These are phyloP conservation scores for Palloptera scutellata DNA, from an alignment of 2,888 invertebrate genomes.

Conservation along the genomic window DNA sequence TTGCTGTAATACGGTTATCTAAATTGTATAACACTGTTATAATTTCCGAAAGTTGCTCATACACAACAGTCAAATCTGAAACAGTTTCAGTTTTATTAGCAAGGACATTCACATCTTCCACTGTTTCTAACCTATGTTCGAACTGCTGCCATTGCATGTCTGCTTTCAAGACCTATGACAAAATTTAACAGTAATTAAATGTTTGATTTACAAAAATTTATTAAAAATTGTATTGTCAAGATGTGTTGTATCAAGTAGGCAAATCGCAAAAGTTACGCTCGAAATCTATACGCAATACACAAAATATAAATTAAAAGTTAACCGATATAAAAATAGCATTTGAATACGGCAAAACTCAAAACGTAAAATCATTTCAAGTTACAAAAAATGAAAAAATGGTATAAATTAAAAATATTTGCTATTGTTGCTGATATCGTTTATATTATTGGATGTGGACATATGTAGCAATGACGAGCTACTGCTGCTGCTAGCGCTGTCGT, in stretches of 20 bases:
- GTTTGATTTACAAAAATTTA: constrained; percentile 11
- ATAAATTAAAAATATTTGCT: constrained; percentile 34
- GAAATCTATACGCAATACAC: not conserved
- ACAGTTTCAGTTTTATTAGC: not conserved
- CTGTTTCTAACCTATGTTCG: not conserved
- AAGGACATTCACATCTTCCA: not conserved
- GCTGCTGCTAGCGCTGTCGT: constrained; percentile 23
- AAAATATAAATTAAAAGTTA: not conserved
- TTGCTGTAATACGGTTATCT: constrained; percentile 29
- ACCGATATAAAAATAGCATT: not conserved
- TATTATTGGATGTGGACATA: constrained; percentile 27
- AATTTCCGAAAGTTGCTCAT: constrained; percentile 30
- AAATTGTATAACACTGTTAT: constrained; percentile 33
- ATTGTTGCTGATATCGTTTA: not conserved
- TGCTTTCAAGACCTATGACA: constrained; percentile 8
- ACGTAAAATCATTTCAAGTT: not conserved
- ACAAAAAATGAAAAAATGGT: not conserved
- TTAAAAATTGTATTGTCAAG: not conserved
- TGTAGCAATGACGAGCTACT: constrained; percentile 37
- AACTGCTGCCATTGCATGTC: too few relatives aligned
- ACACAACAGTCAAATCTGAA: constrained; percentile 16
- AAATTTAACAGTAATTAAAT: constrained; percentile 15
- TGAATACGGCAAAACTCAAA: not conserved
- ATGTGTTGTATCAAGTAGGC: not conserved
- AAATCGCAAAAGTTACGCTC: not conserved